Conservation (phyloP, 92 coral and sea anemone species). For the Phenganax subtilis region DNA sequence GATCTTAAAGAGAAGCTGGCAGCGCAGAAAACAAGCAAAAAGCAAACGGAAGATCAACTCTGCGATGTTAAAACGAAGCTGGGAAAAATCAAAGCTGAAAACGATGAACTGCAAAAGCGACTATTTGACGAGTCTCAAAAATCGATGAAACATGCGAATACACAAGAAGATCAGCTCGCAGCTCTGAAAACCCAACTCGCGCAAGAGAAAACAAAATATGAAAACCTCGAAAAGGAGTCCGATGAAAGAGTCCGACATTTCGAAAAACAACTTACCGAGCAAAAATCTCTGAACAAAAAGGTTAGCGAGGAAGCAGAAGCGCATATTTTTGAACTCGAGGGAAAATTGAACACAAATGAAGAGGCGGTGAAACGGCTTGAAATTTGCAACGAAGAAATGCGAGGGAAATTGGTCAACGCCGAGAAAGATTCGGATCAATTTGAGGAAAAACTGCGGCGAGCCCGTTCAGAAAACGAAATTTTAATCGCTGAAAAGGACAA, state of each 20-base stretch:
- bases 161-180: conserved; percentile 59
- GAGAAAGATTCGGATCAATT: conserved; percentile 54
- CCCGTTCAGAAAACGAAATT: conserved; percentile 45
- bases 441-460: conserved; percentile 51
- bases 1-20: conserved; percentile 47
- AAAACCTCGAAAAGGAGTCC: conserved; percentile 53
- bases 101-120: conserved; percentile 50
- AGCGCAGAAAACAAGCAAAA: conserved; percentile 46
- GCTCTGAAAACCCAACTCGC: conserved; percentile 57
- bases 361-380: conserved; percentile 47
- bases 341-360: conserved; percentile 57
- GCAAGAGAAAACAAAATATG: conserved; percentile 43
- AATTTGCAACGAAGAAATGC: conserved; percentile 47
- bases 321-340: conserved; percentile 51
- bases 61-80: conserved; percentile 40
- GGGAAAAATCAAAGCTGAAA: conserved; percentile 45
- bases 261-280: conserved; percentile 58
- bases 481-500: conserved; percentile 43
- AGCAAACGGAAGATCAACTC: conserved; percentile 50
- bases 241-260: conserved; percentile 60
- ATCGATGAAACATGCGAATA: conserved; percentile 38
- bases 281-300: conserved; percentile 57
- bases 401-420: conserved; percentile 49
- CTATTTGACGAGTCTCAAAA: conserved; percentile 56
- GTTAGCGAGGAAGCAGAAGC: conserved; percentile 81